Evolutionary conservation across 2,113 vertebrate genomes (phyloP).

Genomic region (Myodes glareolus): DNA sequence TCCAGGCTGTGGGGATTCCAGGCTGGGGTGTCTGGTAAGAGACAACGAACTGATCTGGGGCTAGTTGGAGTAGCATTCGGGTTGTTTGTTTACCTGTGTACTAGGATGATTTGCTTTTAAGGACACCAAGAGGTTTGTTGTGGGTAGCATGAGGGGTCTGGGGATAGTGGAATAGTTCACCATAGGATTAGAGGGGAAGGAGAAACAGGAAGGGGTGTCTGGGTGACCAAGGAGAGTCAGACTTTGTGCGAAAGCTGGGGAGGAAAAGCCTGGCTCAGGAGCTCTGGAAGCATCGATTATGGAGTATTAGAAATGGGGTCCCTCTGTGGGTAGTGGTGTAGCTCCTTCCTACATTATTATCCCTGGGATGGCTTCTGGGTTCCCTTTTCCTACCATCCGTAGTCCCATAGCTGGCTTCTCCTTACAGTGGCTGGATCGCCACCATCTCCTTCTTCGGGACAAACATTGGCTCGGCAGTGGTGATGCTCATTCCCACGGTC

Average conservation of each 20-base stretch:
- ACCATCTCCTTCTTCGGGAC: constrained; percentile 96
- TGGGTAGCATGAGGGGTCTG: neutral
- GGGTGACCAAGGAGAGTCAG: neutral
- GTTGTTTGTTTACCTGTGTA: neutral
- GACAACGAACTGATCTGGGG: neutral
- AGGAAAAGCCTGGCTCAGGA: neutral
- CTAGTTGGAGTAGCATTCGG: neutral
- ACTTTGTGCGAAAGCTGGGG: neutral
- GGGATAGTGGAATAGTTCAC: neutral
- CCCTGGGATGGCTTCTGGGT: neutral
- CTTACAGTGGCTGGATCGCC: constrained; percentile 95
- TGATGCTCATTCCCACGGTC: constrained; percentile 96
- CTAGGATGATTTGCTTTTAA: neutral
- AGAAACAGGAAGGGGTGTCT: neutral
- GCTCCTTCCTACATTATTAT: neutral
- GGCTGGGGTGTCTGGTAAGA: constrained; percentile 99
- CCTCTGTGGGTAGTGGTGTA: neutral
- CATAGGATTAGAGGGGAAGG: neutral
- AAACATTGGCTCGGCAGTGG: constrained; percentile 92
- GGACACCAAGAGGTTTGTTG: neutral
- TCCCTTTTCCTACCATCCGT: neutral
- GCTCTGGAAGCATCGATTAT: neutral
- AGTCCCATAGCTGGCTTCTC: constrained; percentile 57
- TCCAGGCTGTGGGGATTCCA: constrained; percentile 97
- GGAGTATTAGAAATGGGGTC: neutral